These are phyloP conservation scores for Agriopis marginaria DNA, from an alignment of 2,888 invertebrate genomes.

Conservation along the genomic window DNA sequence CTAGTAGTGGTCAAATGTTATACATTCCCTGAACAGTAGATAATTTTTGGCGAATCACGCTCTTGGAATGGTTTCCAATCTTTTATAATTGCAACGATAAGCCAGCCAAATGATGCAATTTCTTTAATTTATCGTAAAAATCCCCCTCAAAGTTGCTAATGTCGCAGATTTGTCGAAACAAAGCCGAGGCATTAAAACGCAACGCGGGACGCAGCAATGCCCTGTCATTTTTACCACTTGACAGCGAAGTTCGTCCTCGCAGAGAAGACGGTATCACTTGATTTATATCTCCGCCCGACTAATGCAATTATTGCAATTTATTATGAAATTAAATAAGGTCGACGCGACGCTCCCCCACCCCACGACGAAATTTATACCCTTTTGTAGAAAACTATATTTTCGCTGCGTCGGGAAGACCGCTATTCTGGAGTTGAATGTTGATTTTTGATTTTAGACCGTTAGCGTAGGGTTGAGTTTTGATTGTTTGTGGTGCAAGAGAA, in stretches of 20 bases:
- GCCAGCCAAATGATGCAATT: conserved; percentile 8
- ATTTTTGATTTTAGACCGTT: conserved; percentile 66
- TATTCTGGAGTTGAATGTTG: conserved; percentile 56
- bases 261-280: conserved; percentile 63
- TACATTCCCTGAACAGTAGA: background rate
- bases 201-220: conserved; percentile 30
- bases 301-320: conserved; percentile 86
- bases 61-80: conserved; percentile 5
- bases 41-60: background rate
- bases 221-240: conserved; percentile 51
- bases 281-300: conserved; percentile 75
- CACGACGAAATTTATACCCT: conserved; percentile 76
- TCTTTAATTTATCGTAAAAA: conserved; percentile 23
- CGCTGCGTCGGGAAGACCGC: conserved; percentile 62
- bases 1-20: no score
- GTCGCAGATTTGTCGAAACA: conserved; percentile 34
- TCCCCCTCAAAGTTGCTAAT: conserved; percentile 20
- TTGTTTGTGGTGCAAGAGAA: conserved; percentile 46
- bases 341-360: conserved; percentile 67
- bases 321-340: conserved; percentile 84
- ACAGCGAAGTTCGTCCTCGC: conserved; percentile 58
- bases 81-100: conserved; percentile 13
- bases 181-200: conserved; percentile 36
- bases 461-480: conserved; percentile 66
- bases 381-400: conserved; percentile 69